Percentiles rank a stretch among this genome's conserved stretches.
phyloP scores from a whole-genome alignment of 2,113 vertebrate species.

The Muntiacus reevesi region DNA sequence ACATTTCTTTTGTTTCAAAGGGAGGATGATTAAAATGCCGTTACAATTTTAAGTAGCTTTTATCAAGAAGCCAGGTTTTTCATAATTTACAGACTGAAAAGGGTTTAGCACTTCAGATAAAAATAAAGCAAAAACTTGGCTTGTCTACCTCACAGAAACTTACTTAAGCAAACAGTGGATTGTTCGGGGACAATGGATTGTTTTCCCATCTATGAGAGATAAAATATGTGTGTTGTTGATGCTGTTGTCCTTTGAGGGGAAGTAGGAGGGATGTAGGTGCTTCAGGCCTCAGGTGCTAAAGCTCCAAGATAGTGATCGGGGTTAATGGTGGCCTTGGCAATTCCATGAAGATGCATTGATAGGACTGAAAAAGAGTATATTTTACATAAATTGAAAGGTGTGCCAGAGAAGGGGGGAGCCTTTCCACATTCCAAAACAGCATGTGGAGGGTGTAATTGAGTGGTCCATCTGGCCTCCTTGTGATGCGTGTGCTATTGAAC shows the following conservation, averaged over 20 bases:
- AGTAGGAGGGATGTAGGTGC: neutral
- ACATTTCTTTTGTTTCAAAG: neutral
- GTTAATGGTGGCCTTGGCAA: neutral
- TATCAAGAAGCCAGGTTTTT: neutral
- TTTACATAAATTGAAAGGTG: neutral
- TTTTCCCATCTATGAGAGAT: neutral
- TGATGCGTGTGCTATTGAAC: neutral
- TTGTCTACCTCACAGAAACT: neutral
- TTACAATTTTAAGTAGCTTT: neutral
- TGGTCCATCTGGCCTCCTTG: constrained; percentile 23
- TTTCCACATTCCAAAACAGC: neutral
- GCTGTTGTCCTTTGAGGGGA: neutral
- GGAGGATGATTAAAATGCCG: neutral
- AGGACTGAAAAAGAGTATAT: neutral
- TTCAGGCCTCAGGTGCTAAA: neutral
- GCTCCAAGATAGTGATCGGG: neutral
- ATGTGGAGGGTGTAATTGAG: constrained; percentile 15
- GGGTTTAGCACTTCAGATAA: neutral
- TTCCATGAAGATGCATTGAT: neutral
- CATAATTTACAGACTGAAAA: neutral
- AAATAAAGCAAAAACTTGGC: neutral
- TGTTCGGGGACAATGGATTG: neutral
- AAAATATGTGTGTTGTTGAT: neutral
- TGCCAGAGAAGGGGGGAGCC: neutral
- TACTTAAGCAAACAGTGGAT: neutral